phyloP scores from a whole-genome alignment of 1,140 invertebrate species.

The Drosophila willistoni region DNA sequence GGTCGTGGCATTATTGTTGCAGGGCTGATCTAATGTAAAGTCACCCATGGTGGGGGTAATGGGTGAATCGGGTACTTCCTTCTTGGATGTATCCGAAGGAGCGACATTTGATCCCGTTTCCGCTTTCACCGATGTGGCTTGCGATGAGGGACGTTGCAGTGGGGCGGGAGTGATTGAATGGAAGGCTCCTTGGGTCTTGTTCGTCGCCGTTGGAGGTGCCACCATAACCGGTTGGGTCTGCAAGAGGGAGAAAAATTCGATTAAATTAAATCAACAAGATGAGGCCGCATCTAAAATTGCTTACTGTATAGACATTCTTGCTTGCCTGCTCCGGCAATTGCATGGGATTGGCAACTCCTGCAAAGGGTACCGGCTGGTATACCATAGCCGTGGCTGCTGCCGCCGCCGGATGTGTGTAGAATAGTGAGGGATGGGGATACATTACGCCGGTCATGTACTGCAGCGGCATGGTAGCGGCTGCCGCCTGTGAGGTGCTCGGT shows the following conservation, averaged over 20 bases:
- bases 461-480: conserved; percentile 61
- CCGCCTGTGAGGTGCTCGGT: conserved; percentile 59
- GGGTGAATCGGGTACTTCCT: conserved; percentile 83
- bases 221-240: conserved; percentile 60
- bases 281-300: neutral
- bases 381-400: conserved; percentile 73
- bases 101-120: conserved; percentile 86
- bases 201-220: conserved; percentile 25
- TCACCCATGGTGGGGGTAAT: conserved; percentile 75
- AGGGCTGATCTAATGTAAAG: conserved; percentile 55
- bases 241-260: neutral
- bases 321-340: conserved; percentile 49
- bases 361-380: conserved; percentile 77
- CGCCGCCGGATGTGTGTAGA: conserved; percentile 77
- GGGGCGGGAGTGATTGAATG: conserved; percentile 71
- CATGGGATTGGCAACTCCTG: conserved; percentile 59
- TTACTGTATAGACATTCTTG: conserved; percentile 56
- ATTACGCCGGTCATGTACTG: conserved; percentile 85
- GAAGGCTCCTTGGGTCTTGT: conserved; percentile 67
- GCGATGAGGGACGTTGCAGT: conserved; percentile 84
- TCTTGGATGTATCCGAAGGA: conserved; percentile 85
- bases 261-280: too few relatives aligned
- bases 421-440: conserved; percentile 83
- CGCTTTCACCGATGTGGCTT: conserved; percentile 86
- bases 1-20: conserved; percentile 38